Conservation (phyloP, 2,888 invertebrate species). For the Acleris cristana region DNA sequence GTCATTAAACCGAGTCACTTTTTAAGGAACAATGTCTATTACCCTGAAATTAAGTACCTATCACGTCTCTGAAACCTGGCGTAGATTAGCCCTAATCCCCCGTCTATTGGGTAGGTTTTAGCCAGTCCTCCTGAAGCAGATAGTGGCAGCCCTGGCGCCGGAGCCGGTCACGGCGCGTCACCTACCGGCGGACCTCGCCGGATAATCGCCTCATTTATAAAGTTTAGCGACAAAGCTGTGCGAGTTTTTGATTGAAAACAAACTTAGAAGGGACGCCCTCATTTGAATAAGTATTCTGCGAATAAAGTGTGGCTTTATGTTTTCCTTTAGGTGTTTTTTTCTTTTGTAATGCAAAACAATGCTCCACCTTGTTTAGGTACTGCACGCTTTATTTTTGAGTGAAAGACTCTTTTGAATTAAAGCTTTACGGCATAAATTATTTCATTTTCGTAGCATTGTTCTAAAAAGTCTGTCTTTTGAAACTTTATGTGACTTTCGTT, state of each 20-base stretch:
- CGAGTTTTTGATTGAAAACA: conserved; percentile 84
- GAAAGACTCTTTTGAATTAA: conserved; percentile 84
- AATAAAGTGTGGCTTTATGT: conserved; percentile 84
- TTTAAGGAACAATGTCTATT: no score
- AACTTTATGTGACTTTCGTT: conserved; percentile 74
- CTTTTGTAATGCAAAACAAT: conserved; percentile 84
- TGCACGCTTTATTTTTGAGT: conserved; percentile 84
- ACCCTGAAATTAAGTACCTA: no score
- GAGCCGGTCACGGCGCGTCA: conserved; percentile 48
- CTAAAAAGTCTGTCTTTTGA: conserved; percentile 75
- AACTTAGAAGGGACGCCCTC: conserved; percentile 84
- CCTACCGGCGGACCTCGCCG: conserved; percentile 70
- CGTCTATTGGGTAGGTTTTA: no score
- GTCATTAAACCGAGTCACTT: no score
- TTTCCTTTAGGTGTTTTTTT: conserved; percentile 83
- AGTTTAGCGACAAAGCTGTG: conserved; percentile 83
- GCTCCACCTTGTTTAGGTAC: conserved; percentile 84
- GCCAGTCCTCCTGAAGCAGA: background rate
- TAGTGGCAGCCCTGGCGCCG: conserved; percentile 27
- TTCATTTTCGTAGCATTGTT: conserved; percentile 82
- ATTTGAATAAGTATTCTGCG: conserved; percentile 84
- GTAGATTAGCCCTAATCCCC: no score
- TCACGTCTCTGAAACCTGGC: no score
- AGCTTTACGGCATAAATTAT: conserved; percentile 83
- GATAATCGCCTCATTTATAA: conserved; percentile 84